A percentile compares a stretch with the other conserved stretches of the same genome.
phyloP scores from a whole-genome alignment of 2,888 invertebrate genomes.

The Agrotis ipsilon region DNA sequence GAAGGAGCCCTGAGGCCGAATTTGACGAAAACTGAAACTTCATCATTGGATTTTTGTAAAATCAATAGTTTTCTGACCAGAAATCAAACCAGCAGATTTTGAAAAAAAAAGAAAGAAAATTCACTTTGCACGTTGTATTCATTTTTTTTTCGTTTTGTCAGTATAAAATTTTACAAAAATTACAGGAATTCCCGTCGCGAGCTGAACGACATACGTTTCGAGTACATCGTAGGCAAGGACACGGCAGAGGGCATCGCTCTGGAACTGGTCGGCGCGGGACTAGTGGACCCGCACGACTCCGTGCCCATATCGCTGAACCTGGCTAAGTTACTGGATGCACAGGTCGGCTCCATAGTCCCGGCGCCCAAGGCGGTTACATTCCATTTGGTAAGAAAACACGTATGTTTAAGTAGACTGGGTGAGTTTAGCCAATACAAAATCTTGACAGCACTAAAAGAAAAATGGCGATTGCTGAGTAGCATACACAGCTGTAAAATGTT shows the following conservation, averaged over 20 bases:
- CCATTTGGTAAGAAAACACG: constrained; percentile 76
- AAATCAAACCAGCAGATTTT: too few relatives aligned
- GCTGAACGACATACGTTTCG: constrained; percentile 99
- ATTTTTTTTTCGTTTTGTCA: too few relatives aligned
- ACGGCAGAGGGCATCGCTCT: constrained; percentile 97
- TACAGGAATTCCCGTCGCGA: constrained; percentile 96
- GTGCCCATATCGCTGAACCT: constrained; percentile 79
- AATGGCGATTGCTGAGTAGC: too few relatives aligned
- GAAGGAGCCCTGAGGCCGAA: too few relatives aligned
- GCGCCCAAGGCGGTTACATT: constrained; percentile 74
- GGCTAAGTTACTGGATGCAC: constrained; percentile 73
- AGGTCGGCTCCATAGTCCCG: constrained; percentile 16
- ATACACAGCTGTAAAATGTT: too few relatives aligned
- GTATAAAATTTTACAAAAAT: neutral
- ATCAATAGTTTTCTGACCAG: too few relatives aligned
- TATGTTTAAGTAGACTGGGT: neutral
- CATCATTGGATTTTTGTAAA: too few relatives aligned
- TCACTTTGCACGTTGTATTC: too few relatives aligned
- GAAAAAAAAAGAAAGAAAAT: too few relatives aligned
- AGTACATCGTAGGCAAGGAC: constrained; percentile 97
- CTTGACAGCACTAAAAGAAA: too few relatives aligned
- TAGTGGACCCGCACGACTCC: constrained; percentile 94
- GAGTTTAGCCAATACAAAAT: too few relatives aligned
- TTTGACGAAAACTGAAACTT: too few relatives aligned
- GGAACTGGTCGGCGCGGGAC: constrained; percentile 98